Base-by-base conservation (phyloP, 2,113 vertebrate genomes). In the Drymodes brunneopygia region DNA sequence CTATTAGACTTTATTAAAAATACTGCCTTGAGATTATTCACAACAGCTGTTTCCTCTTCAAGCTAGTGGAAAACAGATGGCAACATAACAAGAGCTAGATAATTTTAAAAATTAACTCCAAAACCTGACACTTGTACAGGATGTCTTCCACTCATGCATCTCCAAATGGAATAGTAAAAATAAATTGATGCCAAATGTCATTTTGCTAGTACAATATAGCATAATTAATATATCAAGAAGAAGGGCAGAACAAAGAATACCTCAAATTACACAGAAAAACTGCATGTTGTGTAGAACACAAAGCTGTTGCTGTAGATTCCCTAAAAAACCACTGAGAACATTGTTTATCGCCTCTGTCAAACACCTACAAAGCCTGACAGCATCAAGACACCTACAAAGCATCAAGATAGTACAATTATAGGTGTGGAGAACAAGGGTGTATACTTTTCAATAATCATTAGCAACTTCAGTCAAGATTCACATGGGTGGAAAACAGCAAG, bases 1-100 rank as follows among this genome's bases (percentile, higher is more conserved):
- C 90, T 92, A 94, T 86, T 84, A 92, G 81, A 83, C 72, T 83
- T 93, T 94, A 93, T 94, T 94, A 95, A 91, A 96, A 92, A 94
- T 56, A 94, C 64, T 81, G 69, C 78, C 80, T 94, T 86, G 88
- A 94, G 77, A 94, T 94, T 81, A 95, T 81, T 93, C 95, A 86
- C 83, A 92, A 92, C 96, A 97, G 95, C 95, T 97, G 95, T 47
- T 95, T 95, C 96, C 96, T 94, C 94, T 97, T 94, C 92, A 96
- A 83, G 75, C 77, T 93, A 88, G 80, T 93, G 80, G 69, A 95
- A 96, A 95, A 96, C 96, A 97, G 96, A 97, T 94, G 94, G 95
- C 77, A 96, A 86, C 64, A 86, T 60, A 96, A 95, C 81, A 96
- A 93, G 94, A 94, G 80, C 94, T 88, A 86, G 86, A 92, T 88